Conservation (phyloP, 1,140 invertebrate genomes). For the Drosophila ironensis region DNA sequence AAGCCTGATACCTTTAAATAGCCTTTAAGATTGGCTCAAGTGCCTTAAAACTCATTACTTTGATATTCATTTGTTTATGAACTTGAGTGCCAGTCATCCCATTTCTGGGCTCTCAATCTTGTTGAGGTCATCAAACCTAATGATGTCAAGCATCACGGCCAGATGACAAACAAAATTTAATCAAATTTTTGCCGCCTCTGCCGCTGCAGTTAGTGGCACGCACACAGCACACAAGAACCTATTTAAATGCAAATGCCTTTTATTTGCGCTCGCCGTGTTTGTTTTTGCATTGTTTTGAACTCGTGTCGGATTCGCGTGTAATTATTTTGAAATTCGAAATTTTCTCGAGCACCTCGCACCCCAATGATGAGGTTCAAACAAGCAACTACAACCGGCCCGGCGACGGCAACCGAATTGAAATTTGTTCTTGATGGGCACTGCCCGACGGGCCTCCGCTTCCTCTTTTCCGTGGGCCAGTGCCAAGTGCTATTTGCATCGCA, state of each 20-base stretch:
- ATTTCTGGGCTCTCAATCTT: conserved; percentile 17
- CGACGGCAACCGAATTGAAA: conserved; percentile 19
- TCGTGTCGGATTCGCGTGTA: conserved; percentile 51
- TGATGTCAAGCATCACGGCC: conserved; percentile 37
- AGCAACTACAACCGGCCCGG: conserved; percentile 42
- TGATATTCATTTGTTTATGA: conserved; percentile 4
- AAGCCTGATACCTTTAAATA: no score
- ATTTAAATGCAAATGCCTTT: conserved; percentile 23
- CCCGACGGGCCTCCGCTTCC: conserved; percentile 65
- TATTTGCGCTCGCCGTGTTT: conserved; percentile 43
- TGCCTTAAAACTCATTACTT: no score
- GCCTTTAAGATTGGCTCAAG: no score
- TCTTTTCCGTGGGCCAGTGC: conserved; percentile 69
- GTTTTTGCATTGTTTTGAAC: conserved; percentile 21
- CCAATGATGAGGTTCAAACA: conserved; percentile 35
- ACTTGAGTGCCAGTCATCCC: conserved; percentile 18
- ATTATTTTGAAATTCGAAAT: conserved; percentile 77
- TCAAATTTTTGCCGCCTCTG: conserved; percentile 16
- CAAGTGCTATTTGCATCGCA: conserved; percentile 68
- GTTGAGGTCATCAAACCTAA: conserved; percentile 53
- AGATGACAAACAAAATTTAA: conserved; percentile 34
- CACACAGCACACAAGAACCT: not conserved
- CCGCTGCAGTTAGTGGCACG: conserved; percentile 11
- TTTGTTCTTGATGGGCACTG: conserved; percentile 56
- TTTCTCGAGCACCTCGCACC: conserved; percentile 44